These are phyloP conservation scores for Drosophila orosa DNA, from an alignment of 1,140 invertebrate genomes.

Conservation along the genomic window DNA sequence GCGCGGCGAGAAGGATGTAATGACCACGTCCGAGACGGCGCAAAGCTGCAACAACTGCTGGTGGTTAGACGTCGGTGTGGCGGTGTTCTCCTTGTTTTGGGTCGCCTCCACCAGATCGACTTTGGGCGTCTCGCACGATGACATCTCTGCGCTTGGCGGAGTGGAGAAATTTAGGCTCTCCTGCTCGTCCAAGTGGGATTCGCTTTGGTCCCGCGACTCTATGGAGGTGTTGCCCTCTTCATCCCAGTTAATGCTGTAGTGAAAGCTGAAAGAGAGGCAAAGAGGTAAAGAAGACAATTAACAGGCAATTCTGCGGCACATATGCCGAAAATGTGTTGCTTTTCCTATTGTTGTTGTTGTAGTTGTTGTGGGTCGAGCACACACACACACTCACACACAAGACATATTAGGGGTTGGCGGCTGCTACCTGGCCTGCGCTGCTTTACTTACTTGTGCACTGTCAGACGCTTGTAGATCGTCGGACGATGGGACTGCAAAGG, in stretches of 20 bases:
- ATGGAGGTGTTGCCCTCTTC: slow-evolving; percentile 77
- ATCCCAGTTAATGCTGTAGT: slow-evolving; percentile 75
- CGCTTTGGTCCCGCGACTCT: slow-evolving; percentile 47
- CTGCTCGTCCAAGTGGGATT: slow-evolving; percentile 15
- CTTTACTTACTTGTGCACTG: slow-evolving; percentile 74
- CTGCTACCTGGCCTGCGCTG: slow-evolving; percentile 42
- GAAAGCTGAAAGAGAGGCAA: slow-evolving; percentile 61
- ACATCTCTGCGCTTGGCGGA: slow-evolving; percentile 25
- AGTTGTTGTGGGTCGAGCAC: not conserved
- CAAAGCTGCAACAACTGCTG: slow-evolving; percentile 59
- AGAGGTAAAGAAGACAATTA: not conserved
- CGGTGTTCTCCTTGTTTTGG: slow-evolving; percentile 75
- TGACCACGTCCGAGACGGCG: slow-evolving; percentile 67
- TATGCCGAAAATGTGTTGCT: slow-evolving; percentile 19
- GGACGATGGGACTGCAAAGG: slow-evolving; percentile 45
- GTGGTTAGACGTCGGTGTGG: slow-evolving; percentile 47
- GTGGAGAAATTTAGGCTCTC: slow-evolving; percentile 19
- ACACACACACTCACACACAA: slow-evolving; percentile 7
- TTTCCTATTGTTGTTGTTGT: slow-evolving; percentile 22
- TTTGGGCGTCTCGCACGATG: slow-evolving; percentile 52
- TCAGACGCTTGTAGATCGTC: slow-evolving; percentile 60
- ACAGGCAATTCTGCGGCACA: not conserved
- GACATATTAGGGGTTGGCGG: slow-evolving; percentile 41
- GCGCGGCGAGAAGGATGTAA: slow-evolving; percentile 78
- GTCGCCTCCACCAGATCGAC: slow-evolving; percentile 73